Evolutionary conservation across 1,140 invertebrate genomes (phyloP).

Genomic region (Microplitis demolitor): DNA sequence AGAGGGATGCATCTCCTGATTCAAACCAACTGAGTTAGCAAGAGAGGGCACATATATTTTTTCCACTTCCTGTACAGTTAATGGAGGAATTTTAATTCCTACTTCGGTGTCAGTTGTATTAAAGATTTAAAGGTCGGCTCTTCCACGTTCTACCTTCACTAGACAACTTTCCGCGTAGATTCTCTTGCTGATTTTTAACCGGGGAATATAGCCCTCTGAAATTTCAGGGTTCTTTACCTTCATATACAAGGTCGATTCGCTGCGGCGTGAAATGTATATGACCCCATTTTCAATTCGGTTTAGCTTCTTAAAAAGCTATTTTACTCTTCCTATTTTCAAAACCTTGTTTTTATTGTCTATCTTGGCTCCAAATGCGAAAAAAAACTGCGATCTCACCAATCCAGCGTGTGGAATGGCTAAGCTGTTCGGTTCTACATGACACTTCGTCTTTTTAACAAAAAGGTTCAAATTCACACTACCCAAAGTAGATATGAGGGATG

Average conservation of each 20-base stretch:
- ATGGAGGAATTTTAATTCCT: constrained; percentile 12
- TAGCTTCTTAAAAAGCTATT: not conserved
- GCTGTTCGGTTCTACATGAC: constrained; percentile 2
- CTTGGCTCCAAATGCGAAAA: not conserved
- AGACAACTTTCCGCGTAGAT: not conserved
- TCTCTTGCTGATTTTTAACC: not conserved
- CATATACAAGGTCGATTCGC: too few species aligned
- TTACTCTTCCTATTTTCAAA: not conserved
- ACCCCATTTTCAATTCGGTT: not conserved
- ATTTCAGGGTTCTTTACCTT: constrained; percentile 3
- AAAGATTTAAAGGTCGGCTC: constrained; percentile 1
- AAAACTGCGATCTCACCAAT: constrained; percentile 2
- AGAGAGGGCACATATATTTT: not conserved
- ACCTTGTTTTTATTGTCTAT: not conserved
- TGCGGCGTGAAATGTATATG: too few species aligned
- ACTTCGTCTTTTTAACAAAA: not conserved
- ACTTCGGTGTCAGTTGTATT: constrained; percentile 15
- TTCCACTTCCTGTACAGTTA: constrained; percentile 2
- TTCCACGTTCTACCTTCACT: not conserved
- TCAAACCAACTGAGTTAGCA: not conserved
- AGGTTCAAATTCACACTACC: constrained; percentile 4
- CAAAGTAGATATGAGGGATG: not conserved
- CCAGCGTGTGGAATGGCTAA: constrained; percentile 1
- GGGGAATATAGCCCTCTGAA: constrained; percentile 7
- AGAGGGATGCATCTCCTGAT: not conserved